A percentile compares a stretch with the other conserved stretches of the same genome.
These are phyloP conservation scores for Leptinotarsa tumamoca DNA, from an alignment of 2,888 invertebrate genomes.

Conservation along the genomic window DNA sequence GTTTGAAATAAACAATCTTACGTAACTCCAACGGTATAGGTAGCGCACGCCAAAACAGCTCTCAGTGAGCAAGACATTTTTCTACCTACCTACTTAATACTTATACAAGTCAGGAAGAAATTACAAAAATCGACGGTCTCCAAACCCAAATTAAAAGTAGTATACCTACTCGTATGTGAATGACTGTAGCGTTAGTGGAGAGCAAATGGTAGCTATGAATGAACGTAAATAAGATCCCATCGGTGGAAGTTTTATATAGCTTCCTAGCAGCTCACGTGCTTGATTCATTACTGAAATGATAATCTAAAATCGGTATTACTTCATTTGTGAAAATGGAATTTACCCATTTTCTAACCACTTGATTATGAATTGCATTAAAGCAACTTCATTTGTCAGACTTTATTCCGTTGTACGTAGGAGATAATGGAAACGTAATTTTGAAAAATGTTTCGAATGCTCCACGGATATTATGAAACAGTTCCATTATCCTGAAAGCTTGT, in stretches of 20 bases:
- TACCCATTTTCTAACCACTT: neutral
- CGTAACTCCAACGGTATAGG: too few relatives aligned
- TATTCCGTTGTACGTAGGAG: neutral
- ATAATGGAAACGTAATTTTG: neutral
- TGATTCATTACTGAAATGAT: neutral
- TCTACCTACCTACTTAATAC: too few relatives aligned
- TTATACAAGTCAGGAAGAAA: too few relatives aligned
- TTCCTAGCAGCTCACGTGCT: neutral
- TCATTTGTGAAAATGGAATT: neutral
- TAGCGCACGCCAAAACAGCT: too few relatives aligned
- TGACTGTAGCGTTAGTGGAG: too few relatives aligned
- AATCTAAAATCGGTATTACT: neutral
- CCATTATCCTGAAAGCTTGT: neutral
- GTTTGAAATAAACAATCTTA: too few relatives aligned
- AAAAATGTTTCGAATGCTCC: neutral
- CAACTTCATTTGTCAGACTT: constrained; percentile 1
- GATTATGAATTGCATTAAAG: neutral
- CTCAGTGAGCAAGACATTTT: too few relatives aligned
- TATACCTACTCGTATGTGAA: too few relatives aligned
- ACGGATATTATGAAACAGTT: neutral
- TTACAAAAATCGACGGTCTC: too few relatives aligned
- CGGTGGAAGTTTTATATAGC: neutral
- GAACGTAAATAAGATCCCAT: neutral
- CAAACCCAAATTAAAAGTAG: too few relatives aligned
- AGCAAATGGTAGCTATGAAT: too few relatives aligned